Evolutionary conservation across 2,113 vertebrate species (phyloP), one percentile per base, ranked within the genome.

Genomic region (Campylomormyrus tamandua): DNA sequence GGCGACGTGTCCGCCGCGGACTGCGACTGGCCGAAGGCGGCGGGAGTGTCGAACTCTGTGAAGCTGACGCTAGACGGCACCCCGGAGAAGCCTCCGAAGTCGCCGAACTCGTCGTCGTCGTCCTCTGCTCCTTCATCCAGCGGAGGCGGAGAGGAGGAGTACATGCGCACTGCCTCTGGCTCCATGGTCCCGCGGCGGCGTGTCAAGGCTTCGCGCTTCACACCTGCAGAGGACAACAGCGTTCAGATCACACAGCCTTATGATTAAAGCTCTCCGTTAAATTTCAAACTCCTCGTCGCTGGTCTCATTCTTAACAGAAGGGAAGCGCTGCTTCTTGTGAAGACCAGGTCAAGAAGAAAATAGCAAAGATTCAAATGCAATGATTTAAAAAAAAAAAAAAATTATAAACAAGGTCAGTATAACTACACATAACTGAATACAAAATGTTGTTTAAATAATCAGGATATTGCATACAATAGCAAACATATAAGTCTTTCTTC

Each of bases 141-240:
- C 4, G 98, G 98, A 3, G 98, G 98, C 58, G 98, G 98, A 21
- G 98, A 99, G n/a, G 98, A 99, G 46, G 98, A 98, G 92, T 97
- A 99, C 94, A 99, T 97, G 93, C 96, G 97, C 93, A 98, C 97
- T 91, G 99, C 97, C 10, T 99, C 98, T 89, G 98, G 98, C 96
- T 99, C 98, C 98, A 99, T 99, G 94, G 90, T 93, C 93, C 88
- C 94, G 90, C 53, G 93, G 92, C 88, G 66, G 92, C 93, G 91
- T 62, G 89, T 92, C 90, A 80, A 84, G 89, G 92, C 92, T 93
- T 91, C 88, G 50, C 94, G 91, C 93, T 94, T 94, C 94, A 96
- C 91, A 96, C 95, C 98, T 99, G 53, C 0, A 88, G 50, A 31
- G 27, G n/a, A 56, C 19, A 83, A 21, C 80, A 21, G 8, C 10